Percentiles rank a stretch among this genome's conserved stretches.
Evolutionary conservation across 2,113 vertebrate species (phyloP).

Genomic region (Alexandromys fortis): DNA sequence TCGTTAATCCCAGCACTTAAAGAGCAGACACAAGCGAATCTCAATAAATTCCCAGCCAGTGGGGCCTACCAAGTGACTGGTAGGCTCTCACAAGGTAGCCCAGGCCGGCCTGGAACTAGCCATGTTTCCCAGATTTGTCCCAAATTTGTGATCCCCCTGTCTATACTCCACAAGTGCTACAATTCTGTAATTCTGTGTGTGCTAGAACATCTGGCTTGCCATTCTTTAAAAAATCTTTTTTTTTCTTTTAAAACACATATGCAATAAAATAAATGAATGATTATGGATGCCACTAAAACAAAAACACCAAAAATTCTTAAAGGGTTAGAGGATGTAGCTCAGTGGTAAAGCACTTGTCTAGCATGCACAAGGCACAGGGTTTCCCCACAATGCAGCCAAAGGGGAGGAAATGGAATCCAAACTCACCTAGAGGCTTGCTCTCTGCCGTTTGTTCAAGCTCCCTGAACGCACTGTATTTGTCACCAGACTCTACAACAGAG

Average conservation of each 20-base stretch:
- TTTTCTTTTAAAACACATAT: neutral
- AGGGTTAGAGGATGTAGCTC: neutral
- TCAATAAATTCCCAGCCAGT: neutral
- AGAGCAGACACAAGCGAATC: neutral
- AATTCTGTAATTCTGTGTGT: neutral
- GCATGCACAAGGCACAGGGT: neutral
- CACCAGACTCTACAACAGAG: constrained; percentile 88
- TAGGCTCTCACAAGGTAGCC: neutral
- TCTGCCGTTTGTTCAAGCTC: constrained; percentile 92
- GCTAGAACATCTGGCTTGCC: neutral
- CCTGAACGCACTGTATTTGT: constrained; percentile 98
- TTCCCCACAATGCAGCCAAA: neutral
- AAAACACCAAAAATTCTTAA: neutral
- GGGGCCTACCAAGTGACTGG: neutral
- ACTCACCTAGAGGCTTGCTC: constrained; percentile 93
- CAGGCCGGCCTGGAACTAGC: neutral
- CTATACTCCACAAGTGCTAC: neutral
- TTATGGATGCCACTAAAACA: constrained; percentile 18
- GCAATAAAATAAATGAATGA: neutral
- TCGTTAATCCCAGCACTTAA: neutral
- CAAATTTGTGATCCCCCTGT: neutral
- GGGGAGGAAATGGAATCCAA: neutral
- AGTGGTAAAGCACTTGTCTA: neutral
- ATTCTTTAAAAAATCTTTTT: neutral
- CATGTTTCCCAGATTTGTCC: neutral